These are phyloP conservation scores for Pteria penguin DNA, from an alignment of 2,888 invertebrate species.

Conservation along the genomic window DNA sequence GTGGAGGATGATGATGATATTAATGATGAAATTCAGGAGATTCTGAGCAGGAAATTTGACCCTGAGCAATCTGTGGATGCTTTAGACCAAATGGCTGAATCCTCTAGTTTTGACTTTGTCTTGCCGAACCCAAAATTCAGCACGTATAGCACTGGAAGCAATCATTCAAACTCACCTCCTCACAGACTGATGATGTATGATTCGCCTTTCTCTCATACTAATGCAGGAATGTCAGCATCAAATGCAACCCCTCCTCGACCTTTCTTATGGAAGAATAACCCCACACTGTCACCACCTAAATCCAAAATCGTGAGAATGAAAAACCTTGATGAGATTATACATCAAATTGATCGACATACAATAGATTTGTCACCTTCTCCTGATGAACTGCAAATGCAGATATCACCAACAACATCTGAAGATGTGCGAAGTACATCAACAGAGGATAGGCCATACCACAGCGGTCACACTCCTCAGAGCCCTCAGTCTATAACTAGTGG, in stretches of 20 bases:
- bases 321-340: constrained; percentile 68
- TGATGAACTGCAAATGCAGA: constrained; percentile 69
- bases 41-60: constrained; percentile 63
- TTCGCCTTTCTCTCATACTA: constrained; percentile 39
- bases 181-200: constrained; percentile 54
- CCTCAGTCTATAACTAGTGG: constrained; percentile 69
- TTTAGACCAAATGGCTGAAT: constrained; percentile 68
- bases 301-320: constrained; percentile 67
- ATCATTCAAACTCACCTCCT: constrained; percentile 55
- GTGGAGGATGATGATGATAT: constrained; percentile 70
- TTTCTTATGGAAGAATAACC: constrained; percentile 65
- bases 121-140: constrained; percentile 67
- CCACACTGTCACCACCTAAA: constrained; percentile 71
- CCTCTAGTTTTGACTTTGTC: constrained; percentile 72
- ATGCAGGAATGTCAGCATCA: constrained; percentile 17
- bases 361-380: constrained; percentile 75
- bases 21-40: constrained; percentile 71
- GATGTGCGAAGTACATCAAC: constrained; percentile 70
- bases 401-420: constrained; percentile 72
- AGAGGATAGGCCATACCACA: constrained; percentile 59
- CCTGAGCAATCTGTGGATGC: constrained; percentile 59
- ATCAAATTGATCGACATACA: constrained; percentile 67
- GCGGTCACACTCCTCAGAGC: constrained; percentile 61
- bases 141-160: constrained; percentile 54
- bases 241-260: constrained; percentile 54